Conservation (phyloP, 2,113 vertebrate species). For the Dryoscopus gambensis region DNA sequence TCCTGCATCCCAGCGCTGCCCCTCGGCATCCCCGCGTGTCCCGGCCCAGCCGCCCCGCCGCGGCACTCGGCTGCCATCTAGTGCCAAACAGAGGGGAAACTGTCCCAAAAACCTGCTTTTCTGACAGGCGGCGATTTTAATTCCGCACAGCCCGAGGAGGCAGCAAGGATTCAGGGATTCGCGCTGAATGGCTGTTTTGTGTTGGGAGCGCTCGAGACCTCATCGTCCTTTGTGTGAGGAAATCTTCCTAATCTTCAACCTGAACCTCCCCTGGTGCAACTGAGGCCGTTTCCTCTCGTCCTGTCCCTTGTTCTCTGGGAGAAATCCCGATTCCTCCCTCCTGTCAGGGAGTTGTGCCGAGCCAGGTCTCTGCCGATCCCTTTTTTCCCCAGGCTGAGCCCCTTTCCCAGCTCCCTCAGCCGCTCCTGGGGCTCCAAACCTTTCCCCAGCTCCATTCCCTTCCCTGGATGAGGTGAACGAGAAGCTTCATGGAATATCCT, state of each 20-base stretch:
- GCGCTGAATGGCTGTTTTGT: accelerated
- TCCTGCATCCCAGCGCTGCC: neutral
- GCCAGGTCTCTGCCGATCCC: too few relatives aligned
- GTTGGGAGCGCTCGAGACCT: neutral
- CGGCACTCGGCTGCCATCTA: neutral
- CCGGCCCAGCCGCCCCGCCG: neutral
- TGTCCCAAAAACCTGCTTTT: neutral
- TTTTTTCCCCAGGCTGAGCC: too few relatives aligned
- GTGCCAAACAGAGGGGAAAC: accelerated
- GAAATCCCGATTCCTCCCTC: too few relatives aligned
- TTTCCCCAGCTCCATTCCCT: neutral
- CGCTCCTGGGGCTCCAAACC: neutral
- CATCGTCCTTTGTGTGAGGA: accelerated
- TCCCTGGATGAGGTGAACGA: neutral
- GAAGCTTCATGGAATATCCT: neutral
- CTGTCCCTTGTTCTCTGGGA: too few relatives aligned
- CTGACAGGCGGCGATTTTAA: accelerated
- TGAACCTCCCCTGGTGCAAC: too few relatives aligned
- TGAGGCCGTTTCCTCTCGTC: too few relatives aligned
- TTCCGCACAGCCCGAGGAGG: neutral
- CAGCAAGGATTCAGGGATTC: neutral
- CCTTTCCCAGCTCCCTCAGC: too few relatives aligned
- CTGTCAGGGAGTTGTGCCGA: too few relatives aligned
- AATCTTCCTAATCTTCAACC: neutral
- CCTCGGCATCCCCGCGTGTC: neutral